A percentile compares a stretch with the other conserved stretches of the same genome.
phyloP scores from a whole-genome alignment of 2,113 vertebrate genomes.

The Edolisoma coerulescens region DNA sequence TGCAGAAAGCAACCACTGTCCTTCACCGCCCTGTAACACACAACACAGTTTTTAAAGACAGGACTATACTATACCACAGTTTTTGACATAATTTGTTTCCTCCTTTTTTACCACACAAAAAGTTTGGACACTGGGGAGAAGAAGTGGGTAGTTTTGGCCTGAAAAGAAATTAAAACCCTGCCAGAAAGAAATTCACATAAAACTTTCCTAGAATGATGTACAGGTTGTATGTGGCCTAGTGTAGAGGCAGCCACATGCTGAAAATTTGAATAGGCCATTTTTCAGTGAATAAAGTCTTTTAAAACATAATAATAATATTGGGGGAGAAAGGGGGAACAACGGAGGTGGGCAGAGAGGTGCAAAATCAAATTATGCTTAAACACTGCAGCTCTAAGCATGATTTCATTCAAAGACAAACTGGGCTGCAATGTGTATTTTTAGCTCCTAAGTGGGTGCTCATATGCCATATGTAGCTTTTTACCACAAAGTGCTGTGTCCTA shows the following conservation, averaged over 20 bases:
- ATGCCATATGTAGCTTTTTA: conserved; percentile 63
- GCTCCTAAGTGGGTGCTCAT: conserved; percentile 56
- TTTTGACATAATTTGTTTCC: not conserved
- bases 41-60: not conserved
- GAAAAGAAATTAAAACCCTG: not conserved
- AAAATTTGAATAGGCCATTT: not conserved
- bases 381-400: not conserved
- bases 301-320: not conserved
- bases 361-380: not conserved
- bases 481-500: conserved; percentile 52
- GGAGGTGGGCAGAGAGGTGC: not conserved
- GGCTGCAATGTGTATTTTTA: conserved; percentile 61
- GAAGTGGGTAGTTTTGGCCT: not conserved
- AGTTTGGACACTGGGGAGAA: not conserved
- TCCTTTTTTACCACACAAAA: not conserved
- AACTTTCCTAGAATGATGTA: not conserved
- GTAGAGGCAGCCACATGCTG: not conserved
- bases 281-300: not conserved
- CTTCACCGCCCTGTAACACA: not conserved
- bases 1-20: not conserved
- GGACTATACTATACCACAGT: no score
- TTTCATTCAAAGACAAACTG: conserved; percentile 59
- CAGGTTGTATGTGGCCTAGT: not conserved
- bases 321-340: accelerated
- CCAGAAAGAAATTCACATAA: not conserved